Conservation (phyloP, 2,113 vertebrate genomes). For the Ictalurus furcatus region DNA sequence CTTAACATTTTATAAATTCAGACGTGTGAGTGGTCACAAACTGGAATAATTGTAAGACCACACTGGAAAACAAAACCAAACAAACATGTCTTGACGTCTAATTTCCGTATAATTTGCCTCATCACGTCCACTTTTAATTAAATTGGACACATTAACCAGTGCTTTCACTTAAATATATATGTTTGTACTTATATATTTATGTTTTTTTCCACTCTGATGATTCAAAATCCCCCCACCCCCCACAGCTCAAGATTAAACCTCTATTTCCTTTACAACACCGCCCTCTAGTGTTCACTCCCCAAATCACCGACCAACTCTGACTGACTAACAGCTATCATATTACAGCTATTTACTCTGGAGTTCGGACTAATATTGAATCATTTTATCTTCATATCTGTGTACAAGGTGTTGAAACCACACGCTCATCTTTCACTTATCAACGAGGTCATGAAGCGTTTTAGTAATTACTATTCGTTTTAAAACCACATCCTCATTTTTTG, state of each 20-base stretch:
- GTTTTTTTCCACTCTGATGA: neutral
- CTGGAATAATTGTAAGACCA: neutral
- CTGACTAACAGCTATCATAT: neutral
- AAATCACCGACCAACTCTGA: too few species aligned
- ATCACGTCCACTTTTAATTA: neutral
- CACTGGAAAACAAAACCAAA: neutral
- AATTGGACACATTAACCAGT: neutral
- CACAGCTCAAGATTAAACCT: neutral
- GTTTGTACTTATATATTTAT: neutral
- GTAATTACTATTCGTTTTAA: constrained; percentile 7
- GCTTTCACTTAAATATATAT: neutral
- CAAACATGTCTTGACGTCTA: neutral
- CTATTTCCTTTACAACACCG: constrained; percentile 5
- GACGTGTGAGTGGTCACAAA: neutral
- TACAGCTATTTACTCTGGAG: neutral
- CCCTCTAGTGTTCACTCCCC: constrained; percentile 19
- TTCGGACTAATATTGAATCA: neutral
- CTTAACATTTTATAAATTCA: neutral
- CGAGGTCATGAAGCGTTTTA: neutral
- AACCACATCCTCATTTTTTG: constrained; percentile 23
- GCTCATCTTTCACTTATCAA: neutral
- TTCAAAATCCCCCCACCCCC: too few species aligned
- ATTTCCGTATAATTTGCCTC: neutral
- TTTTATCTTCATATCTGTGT: neutral
- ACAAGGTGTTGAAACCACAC: neutral